phyloP scores from a whole-genome alignment of 1,140 invertebrate species.

The Drosophila micromelanica region DNA sequence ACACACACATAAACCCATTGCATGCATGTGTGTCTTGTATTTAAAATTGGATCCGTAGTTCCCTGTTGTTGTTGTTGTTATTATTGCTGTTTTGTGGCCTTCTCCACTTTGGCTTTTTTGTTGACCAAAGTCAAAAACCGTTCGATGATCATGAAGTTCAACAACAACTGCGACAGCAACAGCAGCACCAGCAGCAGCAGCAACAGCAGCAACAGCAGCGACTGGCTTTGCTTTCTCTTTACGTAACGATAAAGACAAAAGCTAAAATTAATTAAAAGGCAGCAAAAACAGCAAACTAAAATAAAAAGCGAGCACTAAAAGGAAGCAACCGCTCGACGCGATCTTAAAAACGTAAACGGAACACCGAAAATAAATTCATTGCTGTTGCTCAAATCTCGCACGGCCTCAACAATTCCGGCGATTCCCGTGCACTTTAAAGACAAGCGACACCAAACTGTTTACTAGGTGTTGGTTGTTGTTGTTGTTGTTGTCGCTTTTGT shows the following conservation, averaged over 20 bases:
- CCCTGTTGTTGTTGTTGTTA: not conserved
- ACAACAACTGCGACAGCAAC: constrained; percentile 20
- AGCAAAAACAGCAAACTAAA: constrained; percentile 66
- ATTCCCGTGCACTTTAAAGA: constrained; percentile 44
- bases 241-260: constrained; percentile 73
- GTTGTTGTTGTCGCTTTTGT: constrained; percentile 36
- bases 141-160: constrained; percentile 80
- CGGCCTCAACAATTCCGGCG: constrained; percentile 27
- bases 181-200: constrained; percentile 7
- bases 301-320: constrained; percentile 60
- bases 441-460: constrained; percentile 29
- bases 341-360: constrained; percentile 36
- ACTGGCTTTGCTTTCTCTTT: constrained; percentile 74
- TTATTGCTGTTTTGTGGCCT: constrained; percentile 34
- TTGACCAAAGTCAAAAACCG: constrained; percentile 80
- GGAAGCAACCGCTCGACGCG: constrained; percentile 41
- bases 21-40: constrained; percentile 16
- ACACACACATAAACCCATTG: not conserved
- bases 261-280: constrained; percentile 73
- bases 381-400: constrained; percentile 16
- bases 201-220: constrained; percentile 4
- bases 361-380: constrained; percentile 15
- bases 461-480: constrained; percentile 1
- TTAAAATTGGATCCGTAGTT: constrained; percentile 52
- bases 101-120: constrained; percentile 47